Base-by-base conservation (phyloP, 2,888 invertebrate species). In the Eurytoma californica region DNA sequence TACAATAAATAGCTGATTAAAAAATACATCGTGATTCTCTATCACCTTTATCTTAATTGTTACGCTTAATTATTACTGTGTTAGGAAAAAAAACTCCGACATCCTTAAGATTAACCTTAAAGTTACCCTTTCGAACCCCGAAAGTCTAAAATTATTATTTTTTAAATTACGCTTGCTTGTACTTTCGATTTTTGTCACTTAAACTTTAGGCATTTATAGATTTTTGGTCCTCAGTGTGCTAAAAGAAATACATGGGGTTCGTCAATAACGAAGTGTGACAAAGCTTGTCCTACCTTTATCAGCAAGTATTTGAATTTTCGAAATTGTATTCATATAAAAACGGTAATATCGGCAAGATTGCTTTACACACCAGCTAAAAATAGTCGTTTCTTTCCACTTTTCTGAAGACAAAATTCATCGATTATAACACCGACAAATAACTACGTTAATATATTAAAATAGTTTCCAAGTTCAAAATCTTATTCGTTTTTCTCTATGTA, bases 371-470 rank as follows among this genome's bases (percentile, higher is more conserved):
- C 30, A 14, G 30, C 47, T 65, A 24, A 75, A 39, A 39, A 57
- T 69, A 57, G 7, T 58, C 30, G 66, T 72, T 65, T 24, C 58
- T 20, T 49, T 60, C 5, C n/a, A 13, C 47, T 18, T 63, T 18
- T 55, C 53, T 57, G 51, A 74, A 70, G 39, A 65, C 24, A 63
- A 68, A 28, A 58, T 63, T n/a, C 9, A 74, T 66, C 18, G 39
- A 47, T 58, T 65, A 60, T 68, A 79, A 79, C 70, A 74, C 47
- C 69, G 72, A 65, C 18, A 68, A 74, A 72, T 72, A 76, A 65
- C 72, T 70, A 76, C 61, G 30, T 72, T 72, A 66, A 28, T 72
- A 66, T 66, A 81, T 66, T 72, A 80, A 67, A 76, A 80, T 80
- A 80, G 49, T 66, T 76, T 58, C 72, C 20, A 77, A 49, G 30